These are phyloP conservation scores for Pangasius sanitwongsei DNA, from an alignment of 2,797 vertebrate species.

Conservation along the genomic window DNA sequence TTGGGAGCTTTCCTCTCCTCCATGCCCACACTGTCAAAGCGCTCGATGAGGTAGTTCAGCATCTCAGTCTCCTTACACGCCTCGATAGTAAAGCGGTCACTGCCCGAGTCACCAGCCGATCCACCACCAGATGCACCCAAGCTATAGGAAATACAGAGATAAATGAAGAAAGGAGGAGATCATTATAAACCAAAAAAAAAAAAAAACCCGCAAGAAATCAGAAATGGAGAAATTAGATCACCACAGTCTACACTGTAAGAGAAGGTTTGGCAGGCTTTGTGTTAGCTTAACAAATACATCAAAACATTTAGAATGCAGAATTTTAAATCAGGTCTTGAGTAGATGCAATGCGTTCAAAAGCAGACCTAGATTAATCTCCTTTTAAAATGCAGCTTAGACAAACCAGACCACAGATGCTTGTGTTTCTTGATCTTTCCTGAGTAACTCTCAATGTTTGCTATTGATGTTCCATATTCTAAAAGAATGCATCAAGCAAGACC, in stretches of 20 bases:
- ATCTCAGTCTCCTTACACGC: slow-evolving; percentile 98
- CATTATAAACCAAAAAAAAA: slow-evolving; percentile 40
- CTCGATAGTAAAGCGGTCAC: slow-evolving; percentile 97
- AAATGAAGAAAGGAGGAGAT: slow-evolving; percentile 20
- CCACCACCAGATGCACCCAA: slow-evolving; percentile 87
- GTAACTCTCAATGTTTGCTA: background rate
- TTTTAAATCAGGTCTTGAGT: background rate
- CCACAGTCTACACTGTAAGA: background rate
- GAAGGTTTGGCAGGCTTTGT: background rate
- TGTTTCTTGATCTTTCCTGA: background rate
- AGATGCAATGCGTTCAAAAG: slow-evolving; percentile 12
- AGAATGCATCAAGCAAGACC: background rate
- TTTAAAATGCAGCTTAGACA: background rate
- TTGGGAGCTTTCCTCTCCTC: slow-evolving; percentile 99
- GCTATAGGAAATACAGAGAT: slow-evolving; percentile 68
- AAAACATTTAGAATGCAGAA: background rate
- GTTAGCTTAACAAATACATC: slow-evolving; percentile 20
- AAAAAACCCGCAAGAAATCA: background rate
- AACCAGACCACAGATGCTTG: background rate
- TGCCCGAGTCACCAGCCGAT: slow-evolving; percentile 84
- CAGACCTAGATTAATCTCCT: background rate
- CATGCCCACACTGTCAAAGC: slow-evolving; percentile 99
- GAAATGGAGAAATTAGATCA: background rate
- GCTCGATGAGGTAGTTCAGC: slow-evolving; percentile 99
- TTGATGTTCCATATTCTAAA: background rate